Conservation (phyloP, 2,888 invertebrate species). For the Pyrgus malvae region DNA sequence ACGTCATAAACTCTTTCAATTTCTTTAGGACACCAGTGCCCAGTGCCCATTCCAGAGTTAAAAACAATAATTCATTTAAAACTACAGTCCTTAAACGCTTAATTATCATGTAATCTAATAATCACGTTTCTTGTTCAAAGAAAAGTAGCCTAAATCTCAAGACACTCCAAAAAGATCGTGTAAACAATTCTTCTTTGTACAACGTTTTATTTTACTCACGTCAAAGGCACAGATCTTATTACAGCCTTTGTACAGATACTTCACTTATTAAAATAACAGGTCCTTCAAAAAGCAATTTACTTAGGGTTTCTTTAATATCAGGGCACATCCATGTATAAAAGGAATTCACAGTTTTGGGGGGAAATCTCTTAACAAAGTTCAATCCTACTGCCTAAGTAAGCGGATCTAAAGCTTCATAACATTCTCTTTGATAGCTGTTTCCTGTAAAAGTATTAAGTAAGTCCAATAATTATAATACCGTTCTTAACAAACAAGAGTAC, state of each 20-base stretch:
- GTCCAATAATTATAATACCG: conserved; percentile 10
- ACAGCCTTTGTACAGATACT: background rate
- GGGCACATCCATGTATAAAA: background rate
- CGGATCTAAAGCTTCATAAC: conserved; percentile 8
- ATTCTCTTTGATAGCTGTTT: conserved; percentile 15
- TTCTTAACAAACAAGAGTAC: conserved; percentile 2
- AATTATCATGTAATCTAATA: too few species aligned
- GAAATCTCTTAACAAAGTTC: conserved; percentile 15
- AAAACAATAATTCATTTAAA: too few species aligned
- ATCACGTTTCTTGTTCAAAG: too few species aligned
- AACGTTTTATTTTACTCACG: too few species aligned
- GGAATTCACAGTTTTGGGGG: conserved; percentile 1
- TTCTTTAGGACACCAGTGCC: too few species aligned
- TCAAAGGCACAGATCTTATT: too few species aligned
- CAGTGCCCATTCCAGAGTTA: too few species aligned
- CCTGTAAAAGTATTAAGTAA: conserved; percentile 5
- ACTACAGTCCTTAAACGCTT: too few species aligned
- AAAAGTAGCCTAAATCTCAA: too few species aligned
- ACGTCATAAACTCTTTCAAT: too few species aligned
- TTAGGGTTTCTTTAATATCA: conserved; percentile 3
- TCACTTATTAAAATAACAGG: conserved; percentile 1
- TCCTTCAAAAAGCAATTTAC: conserved; percentile 4
- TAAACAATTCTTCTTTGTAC: too few species aligned
- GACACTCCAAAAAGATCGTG: too few species aligned
- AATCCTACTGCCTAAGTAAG: conserved; percentile 4